Evolutionary conservation across 2,113 vertebrate genomes (phyloP).

Genomic region (Chaenocephalus aceratus): DNA sequence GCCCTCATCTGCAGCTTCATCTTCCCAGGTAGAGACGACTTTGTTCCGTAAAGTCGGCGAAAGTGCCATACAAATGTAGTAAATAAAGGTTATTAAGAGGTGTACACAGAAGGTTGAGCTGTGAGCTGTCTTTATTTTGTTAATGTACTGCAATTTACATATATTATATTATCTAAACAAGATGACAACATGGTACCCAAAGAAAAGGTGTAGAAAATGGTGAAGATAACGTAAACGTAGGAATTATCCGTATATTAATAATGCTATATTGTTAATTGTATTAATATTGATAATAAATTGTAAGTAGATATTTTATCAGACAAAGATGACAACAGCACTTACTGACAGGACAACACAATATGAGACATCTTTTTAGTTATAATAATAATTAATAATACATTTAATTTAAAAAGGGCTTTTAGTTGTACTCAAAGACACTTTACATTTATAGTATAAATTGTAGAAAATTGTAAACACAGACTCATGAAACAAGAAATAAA

Average conservation of each 20-base stretch:
- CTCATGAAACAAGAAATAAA: background rate
- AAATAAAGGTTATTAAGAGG: background rate
- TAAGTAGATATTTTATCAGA: background rate
- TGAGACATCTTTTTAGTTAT: background rate
- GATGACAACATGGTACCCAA: background rate
- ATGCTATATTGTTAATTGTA: too few species aligned
- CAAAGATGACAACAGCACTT: background rate
- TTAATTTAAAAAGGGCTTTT: too few species aligned
- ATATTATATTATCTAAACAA: background rate
- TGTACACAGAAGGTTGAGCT: background rate
- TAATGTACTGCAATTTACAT: background rate
- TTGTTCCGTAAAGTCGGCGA: background rate
- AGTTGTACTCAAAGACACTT: too few species aligned
- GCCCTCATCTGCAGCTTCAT: background rate
- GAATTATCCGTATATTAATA: too few species aligned
- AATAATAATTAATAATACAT: too few species aligned
- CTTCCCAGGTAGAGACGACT: background rate
- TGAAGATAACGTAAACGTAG: too few species aligned
- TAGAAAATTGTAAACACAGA: background rate
- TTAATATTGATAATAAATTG: background rate
- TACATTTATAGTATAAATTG: background rate
- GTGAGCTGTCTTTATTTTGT: background rate
- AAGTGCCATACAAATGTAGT: slow-evolving; percentile 4
- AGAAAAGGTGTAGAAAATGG: too few species aligned
- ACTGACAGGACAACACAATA: background rate